phyloP scores from a whole-genome alignment of 2,113 vertebrate species.

The Chionomys nivalis region DNA sequence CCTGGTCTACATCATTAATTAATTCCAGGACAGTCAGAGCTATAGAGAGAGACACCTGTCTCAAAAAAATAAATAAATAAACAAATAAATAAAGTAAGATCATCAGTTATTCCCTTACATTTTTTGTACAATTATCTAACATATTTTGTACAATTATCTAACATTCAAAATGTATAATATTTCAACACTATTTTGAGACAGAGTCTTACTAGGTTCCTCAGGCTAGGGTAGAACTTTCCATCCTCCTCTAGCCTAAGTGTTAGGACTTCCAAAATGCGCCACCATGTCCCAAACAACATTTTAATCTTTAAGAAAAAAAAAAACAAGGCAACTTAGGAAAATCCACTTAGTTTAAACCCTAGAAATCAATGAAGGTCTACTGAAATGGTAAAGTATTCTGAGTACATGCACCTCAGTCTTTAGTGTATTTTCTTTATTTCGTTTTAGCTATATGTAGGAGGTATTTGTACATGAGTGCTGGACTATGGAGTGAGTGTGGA shows the following conservation, averaged over 20 bases:
- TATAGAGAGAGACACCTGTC: neutral
- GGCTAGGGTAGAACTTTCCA: neutral
- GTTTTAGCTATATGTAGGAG: neutral
- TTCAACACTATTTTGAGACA: neutral
- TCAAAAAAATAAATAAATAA: neutral
- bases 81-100: neutral
- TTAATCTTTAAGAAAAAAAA: constrained; percentile 31
- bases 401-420: neutral
- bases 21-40: neutral
- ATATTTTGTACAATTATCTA: constrained; percentile 20
- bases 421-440: neutral
- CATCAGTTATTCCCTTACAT: constrained; percentile 8
- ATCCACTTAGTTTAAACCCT: neutral
- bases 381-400: neutral
- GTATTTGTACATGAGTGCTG: neutral
- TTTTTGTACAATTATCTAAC: constrained; percentile 23
- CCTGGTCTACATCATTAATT: neutral
- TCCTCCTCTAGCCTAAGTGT: neutral
- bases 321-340: constrained; percentile 12
- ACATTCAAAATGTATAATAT: neutral
- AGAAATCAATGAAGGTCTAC: neutral
- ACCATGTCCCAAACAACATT: constrained; percentile 2
- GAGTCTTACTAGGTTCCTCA: neutral
- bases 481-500: neutral
- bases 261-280: neutral